These are phyloP conservation scores for Rhabdomys dilectus DNA, from an alignment of 2,113 vertebrate species.

Conservation along the genomic window DNA sequence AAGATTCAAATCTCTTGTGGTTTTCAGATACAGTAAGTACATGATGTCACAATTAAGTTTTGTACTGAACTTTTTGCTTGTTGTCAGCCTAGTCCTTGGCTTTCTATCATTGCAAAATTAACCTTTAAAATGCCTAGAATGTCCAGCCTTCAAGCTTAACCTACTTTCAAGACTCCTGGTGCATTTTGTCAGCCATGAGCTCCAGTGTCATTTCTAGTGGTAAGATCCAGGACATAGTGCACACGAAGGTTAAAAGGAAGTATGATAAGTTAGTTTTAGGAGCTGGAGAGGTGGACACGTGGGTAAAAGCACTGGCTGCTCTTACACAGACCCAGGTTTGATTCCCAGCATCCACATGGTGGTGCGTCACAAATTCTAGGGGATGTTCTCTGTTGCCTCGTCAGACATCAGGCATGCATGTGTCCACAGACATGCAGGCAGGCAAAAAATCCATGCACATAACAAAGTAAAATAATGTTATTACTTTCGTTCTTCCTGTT, in stretches of 20 bases:
- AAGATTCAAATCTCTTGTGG: slow-evolving; percentile 97
- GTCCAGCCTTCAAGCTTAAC: neutral
- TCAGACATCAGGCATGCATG: neutral
- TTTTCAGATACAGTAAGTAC: slow-evolving; percentile 96
- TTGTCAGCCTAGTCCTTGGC: neutral
- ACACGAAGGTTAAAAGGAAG: neutral
- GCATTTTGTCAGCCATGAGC: neutral
- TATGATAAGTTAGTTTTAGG: neutral
- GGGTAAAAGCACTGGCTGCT: neutral
- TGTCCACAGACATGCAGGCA: neutral
- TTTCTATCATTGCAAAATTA: slow-evolving; percentile 38
- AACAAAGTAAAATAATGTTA: neutral
- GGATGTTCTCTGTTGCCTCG: neutral
- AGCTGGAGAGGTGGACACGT: neutral
- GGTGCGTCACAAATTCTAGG: neutral
- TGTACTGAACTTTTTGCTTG: slow-evolving; percentile 24
- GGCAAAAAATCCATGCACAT: neutral
- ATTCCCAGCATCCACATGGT: neutral
- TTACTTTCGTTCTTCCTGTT: neutral
- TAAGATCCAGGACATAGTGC: neutral
- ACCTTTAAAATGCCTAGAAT: neutral
- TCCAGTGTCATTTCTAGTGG: neutral
- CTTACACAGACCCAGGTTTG: neutral
- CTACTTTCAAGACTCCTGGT: neutral
- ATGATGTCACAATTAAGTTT: neutral